Evolutionary conservation across 2,797 vertebrate species (phyloP).

Genomic region (Pelobates cultripes): DNA sequence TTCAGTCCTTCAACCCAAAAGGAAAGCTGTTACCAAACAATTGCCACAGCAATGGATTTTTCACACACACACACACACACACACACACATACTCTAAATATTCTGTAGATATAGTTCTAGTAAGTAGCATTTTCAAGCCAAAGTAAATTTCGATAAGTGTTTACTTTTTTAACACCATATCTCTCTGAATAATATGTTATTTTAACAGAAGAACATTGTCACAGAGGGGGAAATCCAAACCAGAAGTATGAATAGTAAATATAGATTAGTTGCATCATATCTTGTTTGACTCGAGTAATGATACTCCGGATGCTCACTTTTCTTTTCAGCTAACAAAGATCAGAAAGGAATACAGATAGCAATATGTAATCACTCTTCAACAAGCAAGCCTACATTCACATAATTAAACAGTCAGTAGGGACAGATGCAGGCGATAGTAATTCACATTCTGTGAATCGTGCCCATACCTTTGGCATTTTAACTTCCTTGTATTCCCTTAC

Average conservation of each 20-base stretch:
- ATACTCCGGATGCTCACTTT: conserved; percentile 43
- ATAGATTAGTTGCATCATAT: conserved; percentile 47
- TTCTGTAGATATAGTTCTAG: too few relatives aligned
- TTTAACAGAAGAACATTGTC: background rate
- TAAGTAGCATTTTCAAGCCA: too few relatives aligned
- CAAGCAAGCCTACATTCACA: conserved; percentile 63
- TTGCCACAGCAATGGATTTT: too few relatives aligned
- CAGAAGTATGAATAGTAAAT: conserved; percentile 46
- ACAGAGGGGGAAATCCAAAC: conserved; percentile 8
- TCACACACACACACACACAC: too few relatives aligned
- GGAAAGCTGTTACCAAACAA: too few relatives aligned
- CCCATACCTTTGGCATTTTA: conserved; percentile 74
- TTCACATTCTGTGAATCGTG: conserved; percentile 69
- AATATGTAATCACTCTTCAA: conserved; percentile 50
- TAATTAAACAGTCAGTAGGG: conserved; percentile 67
- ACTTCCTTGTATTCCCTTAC: conserved; percentile 74
- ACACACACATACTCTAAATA: too few relatives aligned
- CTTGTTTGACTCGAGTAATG: conserved; percentile 53
- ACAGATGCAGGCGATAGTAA: conserved; percentile 69
- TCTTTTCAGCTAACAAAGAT: conserved; percentile 50
- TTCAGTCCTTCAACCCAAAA: too few relatives aligned
- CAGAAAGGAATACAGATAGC: conserved; percentile 48
- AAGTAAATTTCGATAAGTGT: too few relatives aligned
- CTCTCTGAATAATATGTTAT: too few relatives aligned
- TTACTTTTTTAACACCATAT: too few relatives aligned